These are phyloP conservation scores for Drosophila nigricruria DNA, from an alignment of 2,888 invertebrate species.

Conservation along the genomic window DNA sequence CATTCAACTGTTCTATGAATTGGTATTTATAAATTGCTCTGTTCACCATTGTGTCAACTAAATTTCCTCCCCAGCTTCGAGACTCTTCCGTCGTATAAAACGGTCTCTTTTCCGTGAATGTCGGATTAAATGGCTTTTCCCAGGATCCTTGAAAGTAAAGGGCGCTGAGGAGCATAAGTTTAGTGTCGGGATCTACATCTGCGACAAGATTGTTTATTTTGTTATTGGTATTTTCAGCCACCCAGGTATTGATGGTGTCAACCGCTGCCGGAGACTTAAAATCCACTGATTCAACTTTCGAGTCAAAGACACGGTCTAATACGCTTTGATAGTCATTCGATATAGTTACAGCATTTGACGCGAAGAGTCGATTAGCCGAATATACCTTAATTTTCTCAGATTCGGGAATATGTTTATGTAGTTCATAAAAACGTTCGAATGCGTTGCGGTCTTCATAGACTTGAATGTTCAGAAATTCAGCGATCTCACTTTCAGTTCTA, in stretches of 20 bases:
- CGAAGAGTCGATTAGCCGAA: not conserved
- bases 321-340: not conserved
- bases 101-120: not conserved
- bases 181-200: rapidly evolving
- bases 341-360: not conserved
- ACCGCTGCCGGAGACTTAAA: not conserved
- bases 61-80: too few species aligned
- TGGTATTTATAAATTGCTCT: not conserved
- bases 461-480: not conserved
- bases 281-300: not conserved
- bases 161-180: not conserved
- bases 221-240: not conserved
- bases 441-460: not conserved
- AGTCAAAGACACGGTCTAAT: not conserved
- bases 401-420: not conserved
- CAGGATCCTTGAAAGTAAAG: not conserved
- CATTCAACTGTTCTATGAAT: not conserved
- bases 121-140: not conserved
- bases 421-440: not conserved
- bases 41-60: not conserved
- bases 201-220: not conserved
- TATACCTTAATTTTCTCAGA: not conserved
- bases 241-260: not conserved
- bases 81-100: not conserved
- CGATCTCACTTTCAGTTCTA: not conserved